Evolutionary conservation across 2,888 invertebrate species (phyloP).

Genomic region (Mellilla xanthometata): DNA sequence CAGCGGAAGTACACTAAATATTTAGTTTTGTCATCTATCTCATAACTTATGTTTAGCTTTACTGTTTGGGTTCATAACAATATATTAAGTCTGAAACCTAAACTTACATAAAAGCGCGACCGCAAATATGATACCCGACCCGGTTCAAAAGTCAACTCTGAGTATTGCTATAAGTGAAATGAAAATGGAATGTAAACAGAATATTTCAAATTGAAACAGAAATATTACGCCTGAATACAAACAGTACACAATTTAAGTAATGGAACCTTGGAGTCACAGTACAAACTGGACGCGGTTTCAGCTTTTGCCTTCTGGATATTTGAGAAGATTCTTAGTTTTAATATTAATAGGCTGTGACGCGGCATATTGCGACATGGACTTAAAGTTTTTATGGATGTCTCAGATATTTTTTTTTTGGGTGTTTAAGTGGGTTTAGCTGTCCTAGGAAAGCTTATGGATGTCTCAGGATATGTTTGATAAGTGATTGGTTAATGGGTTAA

Average conservation of each 20-base stretch:
- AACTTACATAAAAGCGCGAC: not conserved
- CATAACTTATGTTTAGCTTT: no score
- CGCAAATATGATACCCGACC: not conserved
- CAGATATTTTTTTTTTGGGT: not conserved
- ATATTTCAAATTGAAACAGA: slow-evolving; percentile 21
- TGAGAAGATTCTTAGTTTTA: slow-evolving; percentile 18
- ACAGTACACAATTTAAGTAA: slow-evolving; percentile 24
- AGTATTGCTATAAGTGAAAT: slow-evolving; percentile 17
- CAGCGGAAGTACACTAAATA: no score
- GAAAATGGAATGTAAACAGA: slow-evolving; percentile 22
- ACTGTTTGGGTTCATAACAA: no score
- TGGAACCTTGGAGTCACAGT: slow-evolving; percentile 18
- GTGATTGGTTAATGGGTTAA: no score
- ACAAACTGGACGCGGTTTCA: slow-evolving; percentile 18
- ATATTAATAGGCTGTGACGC: slow-evolving; percentile 18
- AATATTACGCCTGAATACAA: slow-evolving; percentile 16
- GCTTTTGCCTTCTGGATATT: slow-evolving; percentile 16
- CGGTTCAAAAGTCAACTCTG: slow-evolving; percentile 11
- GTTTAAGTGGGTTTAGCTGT: no score
- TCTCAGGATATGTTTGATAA: no score
- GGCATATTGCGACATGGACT: not conserved
- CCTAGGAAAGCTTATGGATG: no score
- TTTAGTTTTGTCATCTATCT: no score
- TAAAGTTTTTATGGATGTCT: slow-evolving; percentile 9
- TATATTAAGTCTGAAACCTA: no score